Conservation (phyloP, 2,113 vertebrate genomes). For the Thryonomys swinderianus region DNA sequence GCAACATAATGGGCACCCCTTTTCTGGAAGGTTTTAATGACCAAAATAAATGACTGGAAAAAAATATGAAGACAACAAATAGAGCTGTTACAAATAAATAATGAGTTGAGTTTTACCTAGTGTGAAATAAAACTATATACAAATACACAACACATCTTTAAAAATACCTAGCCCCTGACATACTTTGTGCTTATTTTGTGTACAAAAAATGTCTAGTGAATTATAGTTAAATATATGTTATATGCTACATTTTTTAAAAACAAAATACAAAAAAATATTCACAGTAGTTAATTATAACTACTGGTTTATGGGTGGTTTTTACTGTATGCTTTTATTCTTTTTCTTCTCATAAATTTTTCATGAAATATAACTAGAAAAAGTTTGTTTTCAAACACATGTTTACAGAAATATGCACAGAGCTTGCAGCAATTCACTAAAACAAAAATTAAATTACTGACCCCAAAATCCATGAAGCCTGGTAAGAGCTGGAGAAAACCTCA, state of each 20-base stretch:
- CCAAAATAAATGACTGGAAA: conserved; percentile 1
- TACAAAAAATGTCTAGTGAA: conserved; percentile 10
- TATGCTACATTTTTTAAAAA: conserved; percentile 32
- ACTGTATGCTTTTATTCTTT: conserved; percentile 21
- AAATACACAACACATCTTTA: conserved; percentile 30
- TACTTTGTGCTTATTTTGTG: background rate
- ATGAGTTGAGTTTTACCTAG: conserved; percentile 18
- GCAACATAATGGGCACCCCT: background rate
- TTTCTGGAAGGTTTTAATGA: background rate
- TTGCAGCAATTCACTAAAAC: conserved; percentile 27
- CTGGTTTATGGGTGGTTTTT: background rate
- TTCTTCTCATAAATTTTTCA: conserved; percentile 48
- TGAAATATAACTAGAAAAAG: conserved; percentile 19
- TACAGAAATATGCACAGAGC: conserved; percentile 32
- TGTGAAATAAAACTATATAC: background rate
- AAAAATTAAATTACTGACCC: conserved; percentile 27
- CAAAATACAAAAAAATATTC: conserved; percentile 29
- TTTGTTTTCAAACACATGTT: conserved; percentile 40
- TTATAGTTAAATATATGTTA: conserved; percentile 18
- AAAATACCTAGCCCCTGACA: conserved; percentile 9
- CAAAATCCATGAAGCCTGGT: conserved; percentile 1
- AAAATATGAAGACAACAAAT: background rate
- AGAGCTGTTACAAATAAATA: conserved; percentile 27
- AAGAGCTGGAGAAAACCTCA: background rate
- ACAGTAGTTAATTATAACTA: conserved; percentile 6